Evolutionary conservation across 1,140 invertebrate species (phyloP), one percentile per base, ranked within the genome.

Genomic region (Dryas iulia): DNA sequence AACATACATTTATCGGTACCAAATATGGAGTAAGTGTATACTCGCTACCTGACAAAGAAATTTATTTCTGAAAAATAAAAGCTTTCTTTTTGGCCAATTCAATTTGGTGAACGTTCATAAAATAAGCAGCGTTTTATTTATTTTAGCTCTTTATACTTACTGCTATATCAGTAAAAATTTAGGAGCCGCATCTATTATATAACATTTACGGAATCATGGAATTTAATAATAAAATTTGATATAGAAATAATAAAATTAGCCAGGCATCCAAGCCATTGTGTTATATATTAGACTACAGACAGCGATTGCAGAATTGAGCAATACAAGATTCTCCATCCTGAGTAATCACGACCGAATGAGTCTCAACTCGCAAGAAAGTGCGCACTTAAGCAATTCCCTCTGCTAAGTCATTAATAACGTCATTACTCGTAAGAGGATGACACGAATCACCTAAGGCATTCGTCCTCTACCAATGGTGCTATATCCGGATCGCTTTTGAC

Each of bases 361-460:
- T 57, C 53, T 28, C 30, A 25, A 26, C 30, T 54, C 58, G 59
- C 53, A 73, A 72, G 61, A 68, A 69, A 69, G 60, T 57, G 71
- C 60, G 26, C 66, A 72, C 71, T 72, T 73, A 66, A 61, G 71
- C 59, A 69, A 66, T 73, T 69, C 71, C 56, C 62, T 66, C 57
- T 57, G 59, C 59, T 64, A 28, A 59, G 25, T 73, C 71, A 73
- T 73, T 73, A 69, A 69, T 73, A 69, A 73, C 63, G 67, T 69
- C 63, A 62, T 62, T 62, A 62, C 21, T 54, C 60, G 10, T 24
- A 26, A 62, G 39, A 62, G 63, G 59, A 66, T 65, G 71, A 73
- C 67, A 73, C 67, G 67, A 62, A 69, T 62, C 63, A 73, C 59
- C 62, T 56, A 57, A 57, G 54, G 31, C 54, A 65, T 28, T 8